Evolutionary conservation across 2,113 vertebrate genomes (phyloP).

Genomic region (Atlantisia rogersi): DNA sequence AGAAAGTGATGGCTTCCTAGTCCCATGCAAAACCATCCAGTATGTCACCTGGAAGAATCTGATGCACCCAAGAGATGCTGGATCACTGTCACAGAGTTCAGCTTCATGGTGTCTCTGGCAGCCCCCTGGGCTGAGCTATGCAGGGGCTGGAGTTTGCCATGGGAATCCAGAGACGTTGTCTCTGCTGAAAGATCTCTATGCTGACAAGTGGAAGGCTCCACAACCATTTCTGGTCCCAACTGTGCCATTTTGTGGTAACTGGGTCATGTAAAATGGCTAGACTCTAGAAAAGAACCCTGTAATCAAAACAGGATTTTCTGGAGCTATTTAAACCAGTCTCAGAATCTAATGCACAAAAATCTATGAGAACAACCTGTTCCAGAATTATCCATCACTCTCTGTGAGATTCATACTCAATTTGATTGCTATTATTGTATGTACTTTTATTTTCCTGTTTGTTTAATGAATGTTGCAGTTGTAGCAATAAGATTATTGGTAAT

Average conservation of each 20-base stretch:
- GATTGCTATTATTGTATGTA: conserved; percentile 39
- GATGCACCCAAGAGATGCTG: not conserved
- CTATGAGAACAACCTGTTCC: not conserved
- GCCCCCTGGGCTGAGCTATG: not conserved
- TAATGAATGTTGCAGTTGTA: conserved; percentile 63
- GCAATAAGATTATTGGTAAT: conserved; percentile 68
- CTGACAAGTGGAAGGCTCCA: not conserved
- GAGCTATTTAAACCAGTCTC: not conserved
- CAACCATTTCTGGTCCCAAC: not conserved
- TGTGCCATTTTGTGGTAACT: not conserved
- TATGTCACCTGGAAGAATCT: not conserved
- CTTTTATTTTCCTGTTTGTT: conserved; percentile 62
- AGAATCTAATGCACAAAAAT: conserved; percentile 24
- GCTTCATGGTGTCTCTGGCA: not conserved
- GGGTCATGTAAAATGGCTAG: not conserved
- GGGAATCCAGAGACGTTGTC: not conserved
- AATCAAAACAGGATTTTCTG: conserved; percentile 7
- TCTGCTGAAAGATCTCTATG: not conserved
- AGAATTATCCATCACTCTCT: conserved; percentile 12
- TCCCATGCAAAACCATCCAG: not conserved
- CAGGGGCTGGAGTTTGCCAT: not conserved
- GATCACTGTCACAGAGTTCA: not conserved
- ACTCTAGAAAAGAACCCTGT: not conserved
- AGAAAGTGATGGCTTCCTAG: not conserved
- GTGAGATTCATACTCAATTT: conserved; percentile 60